phyloP scores from a whole-genome alignment of 1,140 invertebrate species.

The Asobara japonica region DNA sequence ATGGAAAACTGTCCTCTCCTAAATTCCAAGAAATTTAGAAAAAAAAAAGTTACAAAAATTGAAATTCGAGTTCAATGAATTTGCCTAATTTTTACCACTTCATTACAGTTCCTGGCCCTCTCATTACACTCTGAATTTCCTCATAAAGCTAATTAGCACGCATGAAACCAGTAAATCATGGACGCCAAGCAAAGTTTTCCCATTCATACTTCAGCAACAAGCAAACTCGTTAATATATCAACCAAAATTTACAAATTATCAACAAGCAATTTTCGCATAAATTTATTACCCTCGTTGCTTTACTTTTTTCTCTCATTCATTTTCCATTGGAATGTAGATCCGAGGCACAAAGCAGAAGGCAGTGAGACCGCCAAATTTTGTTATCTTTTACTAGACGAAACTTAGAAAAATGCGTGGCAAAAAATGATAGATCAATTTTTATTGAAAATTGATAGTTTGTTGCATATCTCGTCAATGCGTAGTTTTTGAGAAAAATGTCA shows the following conservation, averaged over 20 bases:
- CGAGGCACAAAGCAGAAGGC: constrained; percentile 11
- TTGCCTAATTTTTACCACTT: no score
- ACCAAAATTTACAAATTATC: neutral
- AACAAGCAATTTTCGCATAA: constrained; percentile 10
- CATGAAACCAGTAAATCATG: neutral
- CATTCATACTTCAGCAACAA: neutral
- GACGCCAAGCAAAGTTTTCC: neutral
- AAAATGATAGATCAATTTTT: no score
- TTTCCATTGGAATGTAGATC: neutral
- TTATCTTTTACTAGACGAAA: no score
- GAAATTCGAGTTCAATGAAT: no score
- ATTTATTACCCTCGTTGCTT: neutral
- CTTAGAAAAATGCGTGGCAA: no score
- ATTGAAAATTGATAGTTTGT: no score
- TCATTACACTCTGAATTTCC: neutral
- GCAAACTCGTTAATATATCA: neutral
- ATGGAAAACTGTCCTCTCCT: no score
- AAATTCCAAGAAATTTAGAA: no score
- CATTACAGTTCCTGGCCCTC: neutral
- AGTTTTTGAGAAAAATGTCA: no score
- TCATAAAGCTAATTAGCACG: constrained; percentile 5
- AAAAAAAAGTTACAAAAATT: no score
- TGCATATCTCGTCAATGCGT: no score
- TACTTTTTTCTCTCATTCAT: neutral
- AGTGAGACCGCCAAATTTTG: neutral